Conservation (phyloP, 1,140 invertebrate species). For the Zaprionus lachaisei region DNA sequence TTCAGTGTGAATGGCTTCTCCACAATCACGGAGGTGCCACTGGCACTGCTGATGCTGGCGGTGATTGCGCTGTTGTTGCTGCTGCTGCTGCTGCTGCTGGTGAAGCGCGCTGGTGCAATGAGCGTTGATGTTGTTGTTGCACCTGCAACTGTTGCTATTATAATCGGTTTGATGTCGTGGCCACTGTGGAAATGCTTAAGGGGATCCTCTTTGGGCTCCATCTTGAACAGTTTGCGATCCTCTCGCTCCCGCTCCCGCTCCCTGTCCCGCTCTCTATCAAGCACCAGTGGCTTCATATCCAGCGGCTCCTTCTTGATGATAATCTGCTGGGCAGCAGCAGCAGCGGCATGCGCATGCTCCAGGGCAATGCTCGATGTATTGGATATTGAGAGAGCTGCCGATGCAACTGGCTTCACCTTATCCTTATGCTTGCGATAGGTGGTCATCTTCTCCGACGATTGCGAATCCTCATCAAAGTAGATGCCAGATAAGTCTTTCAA, state of each 20-base stretch:
- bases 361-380: background rate
- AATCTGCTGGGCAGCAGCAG: background rate
- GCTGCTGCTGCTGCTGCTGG: conserved; percentile 15
- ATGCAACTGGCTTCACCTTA: conserved; percentile 6
- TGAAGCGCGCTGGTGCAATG: conserved; percentile 60
- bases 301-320: conserved; percentile 47
- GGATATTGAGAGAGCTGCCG: conserved; percentile 1
- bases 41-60: background rate
- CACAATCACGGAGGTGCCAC: conserved; percentile 75
- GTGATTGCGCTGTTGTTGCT: background rate
- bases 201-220: conserved; percentile 56
- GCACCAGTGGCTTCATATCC: conserved; percentile 18
- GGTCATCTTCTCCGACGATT: conserved; percentile 73
- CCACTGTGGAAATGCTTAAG: conserved; percentile 46
- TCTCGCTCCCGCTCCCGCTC: background rate
- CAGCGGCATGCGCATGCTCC: background rate
- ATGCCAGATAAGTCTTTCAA: background rate
- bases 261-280: background rate
- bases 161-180: conserved; percentile 46
- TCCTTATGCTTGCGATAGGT: conserved; percentile 49
- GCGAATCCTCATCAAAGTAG: conserved; percentile 79
- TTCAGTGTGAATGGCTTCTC: conserved; percentile 66
- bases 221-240: conserved; percentile 44
- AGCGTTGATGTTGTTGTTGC: conserved; percentile 21
- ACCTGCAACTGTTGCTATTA: background rate